These are phyloP conservation scores for Xenops minutus DNA, from an alignment of 2,797 vertebrate species.

Conservation along the genomic window DNA sequence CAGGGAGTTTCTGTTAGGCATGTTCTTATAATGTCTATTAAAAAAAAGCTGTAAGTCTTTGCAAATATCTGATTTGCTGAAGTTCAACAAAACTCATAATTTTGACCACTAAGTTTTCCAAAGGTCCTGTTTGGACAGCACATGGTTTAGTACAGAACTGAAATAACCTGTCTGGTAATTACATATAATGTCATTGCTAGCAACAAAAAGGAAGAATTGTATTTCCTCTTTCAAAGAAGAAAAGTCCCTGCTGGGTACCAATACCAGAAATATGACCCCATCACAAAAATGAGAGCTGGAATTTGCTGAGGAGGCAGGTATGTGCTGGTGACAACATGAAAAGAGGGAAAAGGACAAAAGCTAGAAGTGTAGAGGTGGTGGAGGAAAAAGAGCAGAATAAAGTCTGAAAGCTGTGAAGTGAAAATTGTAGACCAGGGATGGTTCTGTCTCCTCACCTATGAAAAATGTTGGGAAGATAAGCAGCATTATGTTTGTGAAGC, in stretches of 20 bases:
- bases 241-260: neutral
- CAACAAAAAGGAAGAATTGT: neutral
- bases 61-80: neutral
- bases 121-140: neutral
- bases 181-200: neutral
- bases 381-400: neutral
- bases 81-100: neutral
- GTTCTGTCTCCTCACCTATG: neutral
- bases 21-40: neutral
- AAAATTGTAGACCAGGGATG: neutral
- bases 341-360: neutral
- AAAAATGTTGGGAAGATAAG: neutral
- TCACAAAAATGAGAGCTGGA: neutral
- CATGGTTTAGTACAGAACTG: neutral
- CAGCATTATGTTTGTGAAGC: neutral
- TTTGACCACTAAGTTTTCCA: neutral
- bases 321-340: rapidly evolving
- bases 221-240: neutral
- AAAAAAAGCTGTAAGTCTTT: neutral
- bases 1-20: neutral
- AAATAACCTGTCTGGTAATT: neutral
- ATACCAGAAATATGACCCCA: neutral
- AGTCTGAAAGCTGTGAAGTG: neutral
- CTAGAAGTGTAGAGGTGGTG: neutral
- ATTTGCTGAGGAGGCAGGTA: neutral